Evolutionary conservation across 2,797 vertebrate species (phyloP), one percentile per base, ranked within the genome.

Genomic region (Ispidina lecontei): DNA sequence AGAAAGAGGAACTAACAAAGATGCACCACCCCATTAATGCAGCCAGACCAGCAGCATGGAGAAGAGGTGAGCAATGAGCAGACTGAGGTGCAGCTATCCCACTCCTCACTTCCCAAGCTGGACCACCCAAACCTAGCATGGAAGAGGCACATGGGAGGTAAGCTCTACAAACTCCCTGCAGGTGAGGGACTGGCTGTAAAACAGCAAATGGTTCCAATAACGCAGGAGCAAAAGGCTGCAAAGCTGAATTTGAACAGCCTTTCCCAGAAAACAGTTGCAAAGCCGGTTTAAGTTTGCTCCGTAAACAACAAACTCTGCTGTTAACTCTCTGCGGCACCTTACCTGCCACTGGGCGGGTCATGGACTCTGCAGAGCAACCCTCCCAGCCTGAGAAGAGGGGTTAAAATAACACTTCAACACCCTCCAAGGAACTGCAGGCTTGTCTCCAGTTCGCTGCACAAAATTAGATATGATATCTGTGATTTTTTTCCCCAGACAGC

Each of bases 1-100:
- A 78, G 88, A 64, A 84, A 91, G 85, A 87, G 62, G 55, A 85
- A 89, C 84, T 87, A 94, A 85, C 73, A 89, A 95, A 88, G 87
- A 62, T 80, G 70, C 56, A 83, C 58, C 73, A 59, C 58, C 10
- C 64, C 60, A 35, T 29, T 49, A 17, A 83, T 0, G 21, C 65
- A 90, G 82, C 41, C 93, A 81, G 68, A 14, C 44, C 35, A 56
- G 90, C 72, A 82, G 72, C 59, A 10, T 1, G 23, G 63, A 51
- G 62, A 80, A 93, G 29, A 51, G 54, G 62, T 1, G 43, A 74
- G 68, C 72, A 18, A 4, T 0, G 3, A 87, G 68, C 75, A 87
- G 19, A 64, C 3, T 0, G 2, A 29, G 37, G 55, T 60, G 49
- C 22, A 70, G 43, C 23, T 19, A 5, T 5, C 41, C 54, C 58